Evolutionary conservation across 2,888 invertebrate species (phyloP).

Genomic region (Nephrotoma flavescens): DNA sequence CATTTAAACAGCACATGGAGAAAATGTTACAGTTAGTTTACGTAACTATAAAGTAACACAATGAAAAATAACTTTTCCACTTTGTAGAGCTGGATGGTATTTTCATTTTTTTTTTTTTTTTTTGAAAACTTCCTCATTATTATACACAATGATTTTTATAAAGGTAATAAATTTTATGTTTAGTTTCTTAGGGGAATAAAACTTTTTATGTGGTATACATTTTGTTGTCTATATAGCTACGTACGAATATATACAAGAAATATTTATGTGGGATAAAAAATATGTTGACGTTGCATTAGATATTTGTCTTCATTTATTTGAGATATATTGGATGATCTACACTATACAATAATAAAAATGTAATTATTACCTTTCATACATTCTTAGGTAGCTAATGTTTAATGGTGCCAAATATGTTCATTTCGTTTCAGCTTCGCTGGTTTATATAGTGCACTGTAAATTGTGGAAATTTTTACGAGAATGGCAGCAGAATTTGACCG

Average conservation of each 20-base stretch:
- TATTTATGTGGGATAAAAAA: not conserved
- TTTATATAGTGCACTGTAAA: too few relatives aligned
- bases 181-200: not conserved
- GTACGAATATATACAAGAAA: not conserved
- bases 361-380: too few relatives aligned
- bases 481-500: too few relatives aligned
- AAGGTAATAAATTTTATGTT: not conserved
- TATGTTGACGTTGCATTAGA: not conserved
- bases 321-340: not conserved
- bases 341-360: not conserved
- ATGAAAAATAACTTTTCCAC: not conserved
- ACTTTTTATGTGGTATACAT: not conserved
- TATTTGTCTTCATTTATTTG: not conserved
- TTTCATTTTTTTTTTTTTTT: not conserved
- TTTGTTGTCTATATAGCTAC: not conserved
- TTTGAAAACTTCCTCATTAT: not conserved
- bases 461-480: too few relatives aligned
- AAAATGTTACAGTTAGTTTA: not conserved
- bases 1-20: not conserved
- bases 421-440: too few relatives aligned
- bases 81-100: not conserved
- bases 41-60: not conserved
- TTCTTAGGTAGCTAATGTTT: too few relatives aligned
- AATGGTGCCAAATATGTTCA: too few relatives aligned
- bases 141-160: not conserved